Evolutionary conservation across 1,140 invertebrate species (phyloP).

Genomic region (Ruditapes philippinarum): DNA sequence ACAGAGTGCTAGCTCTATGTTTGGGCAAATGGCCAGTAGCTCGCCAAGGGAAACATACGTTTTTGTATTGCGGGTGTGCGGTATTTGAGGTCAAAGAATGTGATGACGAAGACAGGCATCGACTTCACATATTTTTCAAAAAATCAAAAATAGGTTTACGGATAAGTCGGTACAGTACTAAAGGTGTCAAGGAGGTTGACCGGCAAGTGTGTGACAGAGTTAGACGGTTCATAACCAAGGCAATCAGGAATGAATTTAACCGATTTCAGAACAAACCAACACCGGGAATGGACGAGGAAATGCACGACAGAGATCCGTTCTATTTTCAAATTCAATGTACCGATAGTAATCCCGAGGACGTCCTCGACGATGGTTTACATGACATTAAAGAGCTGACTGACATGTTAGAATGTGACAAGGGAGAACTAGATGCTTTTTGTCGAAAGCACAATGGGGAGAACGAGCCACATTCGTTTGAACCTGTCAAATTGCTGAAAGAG

Average conservation of each 20-base stretch:
- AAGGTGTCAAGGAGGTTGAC: neutral
- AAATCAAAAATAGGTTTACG: constrained; percentile 30
- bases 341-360: neutral
- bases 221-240: constrained; percentile 16
- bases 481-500: neutral
- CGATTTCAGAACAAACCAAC: neutral
- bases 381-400: neutral
- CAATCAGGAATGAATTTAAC: constrained; percentile 15
- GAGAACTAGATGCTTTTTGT: neutral
- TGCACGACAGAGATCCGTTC: constrained; percentile 1
- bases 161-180: constrained; percentile 28
- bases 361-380: constrained; percentile 30
- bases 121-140: constrained; percentile 48
- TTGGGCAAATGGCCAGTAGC: constrained; percentile 38
- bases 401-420: neutral
- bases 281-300: neutral
- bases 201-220: constrained; percentile 28
- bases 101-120: neutral
- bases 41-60: constrained; percentile 40
- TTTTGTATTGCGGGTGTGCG: constrained; percentile 48
- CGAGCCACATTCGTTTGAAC: constrained; percentile 3
- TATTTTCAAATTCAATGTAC: constrained; percentile 28
- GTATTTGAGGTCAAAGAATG: constrained; percentile 44
- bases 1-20: constrained; percentile 33
- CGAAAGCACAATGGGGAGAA: neutral